Evolutionary conservation across 2,888 invertebrate genomes (phyloP).

Genomic region (Orthonevra nobilis): DNA sequence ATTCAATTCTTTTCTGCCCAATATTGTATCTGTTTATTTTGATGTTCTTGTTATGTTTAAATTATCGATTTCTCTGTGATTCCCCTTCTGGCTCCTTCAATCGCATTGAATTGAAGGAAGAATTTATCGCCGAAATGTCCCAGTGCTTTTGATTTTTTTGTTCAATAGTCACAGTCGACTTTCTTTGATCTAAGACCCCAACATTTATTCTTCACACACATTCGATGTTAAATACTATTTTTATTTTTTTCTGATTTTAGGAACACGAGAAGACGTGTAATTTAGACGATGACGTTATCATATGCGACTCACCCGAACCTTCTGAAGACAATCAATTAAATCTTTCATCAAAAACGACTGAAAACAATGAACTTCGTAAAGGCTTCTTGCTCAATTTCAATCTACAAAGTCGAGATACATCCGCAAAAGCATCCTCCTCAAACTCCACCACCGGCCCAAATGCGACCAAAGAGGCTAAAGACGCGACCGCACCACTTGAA

Average conservation of each 20-base stretch:
- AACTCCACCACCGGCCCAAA: conserved; percentile 45
- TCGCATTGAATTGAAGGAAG: too few species aligned
- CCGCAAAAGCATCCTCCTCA: conserved; percentile 46
- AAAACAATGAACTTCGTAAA: conserved; percentile 76
- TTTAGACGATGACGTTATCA: conserved; percentile 78
- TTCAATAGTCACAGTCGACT: too few species aligned
- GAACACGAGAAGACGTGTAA: conserved; percentile 81
- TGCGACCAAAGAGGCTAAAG: conserved; percentile 70
- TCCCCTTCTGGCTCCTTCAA: too few species aligned
- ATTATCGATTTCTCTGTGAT: too few species aligned
- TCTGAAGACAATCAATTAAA: conserved; percentile 71
- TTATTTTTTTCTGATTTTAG: conserved; percentile 72
- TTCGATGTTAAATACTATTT: conserved; percentile 1
- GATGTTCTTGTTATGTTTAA: too few species aligned
- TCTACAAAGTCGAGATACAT: conserved; percentile 74
- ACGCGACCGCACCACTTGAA: conserved; percentile 63
- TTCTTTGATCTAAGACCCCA: too few species aligned
- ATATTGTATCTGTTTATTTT: too few species aligned
- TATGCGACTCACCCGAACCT: conserved; percentile 80
- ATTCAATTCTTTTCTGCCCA: too few species aligned
- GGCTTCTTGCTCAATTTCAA: conserved; percentile 81
- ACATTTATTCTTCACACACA: too few species aligned
- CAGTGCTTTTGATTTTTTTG: too few species aligned
- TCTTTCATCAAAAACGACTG: conserved; percentile 72
- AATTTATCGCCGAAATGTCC: too few species aligned